Percentiles rank a stretch among this genome's conserved stretches.
Conservation (phyloP, 2,888 invertebrate genomes). For the Litoditis marina region DNA sequence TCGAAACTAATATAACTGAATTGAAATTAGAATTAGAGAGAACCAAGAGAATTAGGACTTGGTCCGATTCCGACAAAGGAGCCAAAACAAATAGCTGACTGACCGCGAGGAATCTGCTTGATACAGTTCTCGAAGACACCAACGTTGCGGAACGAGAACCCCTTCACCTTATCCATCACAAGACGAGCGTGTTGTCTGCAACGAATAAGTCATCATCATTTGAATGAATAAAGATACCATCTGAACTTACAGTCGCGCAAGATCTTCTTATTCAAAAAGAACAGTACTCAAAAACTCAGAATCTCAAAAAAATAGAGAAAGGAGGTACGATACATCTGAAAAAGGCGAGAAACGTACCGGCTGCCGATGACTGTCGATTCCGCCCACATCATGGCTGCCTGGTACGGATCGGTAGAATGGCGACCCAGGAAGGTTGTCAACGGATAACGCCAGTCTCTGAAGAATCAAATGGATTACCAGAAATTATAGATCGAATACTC, state of each 20-base stretch:
- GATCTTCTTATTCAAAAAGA: no score
- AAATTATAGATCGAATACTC: no score
- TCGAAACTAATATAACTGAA: no score
- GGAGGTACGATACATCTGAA: no score
- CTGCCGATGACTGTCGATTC: conserved; percentile 24
- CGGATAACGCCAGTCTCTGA: conserved; percentile 31
- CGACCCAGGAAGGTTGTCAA: conserved; percentile 27
- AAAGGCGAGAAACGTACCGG: neutral
- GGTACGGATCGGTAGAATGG: conserved; percentile 21
- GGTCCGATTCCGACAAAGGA: no score
- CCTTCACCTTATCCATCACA: neutral
- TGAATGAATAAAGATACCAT: no score
- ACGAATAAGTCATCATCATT: no score
- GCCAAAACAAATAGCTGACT: neutral
- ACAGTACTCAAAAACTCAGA: no score
- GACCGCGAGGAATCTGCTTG: conserved; percentile 7
- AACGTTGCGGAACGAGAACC: neutral
- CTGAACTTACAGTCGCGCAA: no score
- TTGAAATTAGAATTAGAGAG: no score
- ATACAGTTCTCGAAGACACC: neutral
- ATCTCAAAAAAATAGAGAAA: no score
- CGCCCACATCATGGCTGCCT: conserved; percentile 25
- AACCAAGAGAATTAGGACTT: no score
- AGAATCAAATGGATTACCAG: conserved; percentile 6
- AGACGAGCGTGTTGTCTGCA: conserved; percentile 6